These are phyloP conservation scores for mouse (Mus musculus) DNA, from an alignment of 2,113 vertebrate species.

Conservation along the genomic window GRCm39 chr10:83682001-83682500, in stretches of 20 bases:
- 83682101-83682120: background rate
- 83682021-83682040: background rate
- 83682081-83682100: background rate
- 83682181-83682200: constrained; percentile 50
- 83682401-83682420: constrained; percentile 69
- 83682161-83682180: background rate
- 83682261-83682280: constrained; percentile 17
- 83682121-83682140: background rate
- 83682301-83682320: constrained; percentile 25
- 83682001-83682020: background rate
- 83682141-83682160: constrained; percentile 28
- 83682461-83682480: constrained; percentile 73
- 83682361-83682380: constrained; percentile 39
- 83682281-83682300: background rate
- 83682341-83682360: constrained; percentile 43
- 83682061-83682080: background rate
- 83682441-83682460: constrained; percentile 63
- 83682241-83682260: constrained; percentile 28
- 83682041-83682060: background rate
- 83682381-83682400: constrained; percentile 48
- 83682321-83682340: constrained; percentile 24
- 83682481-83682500: constrained; percentile 64
- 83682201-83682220: constrained; percentile 12
- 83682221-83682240: constrained; percentile 12
- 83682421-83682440: constrained; percentile 77